Conservation (phyloP, 2,797 vertebrate genomes). For the Acanthornis magna region DNA sequence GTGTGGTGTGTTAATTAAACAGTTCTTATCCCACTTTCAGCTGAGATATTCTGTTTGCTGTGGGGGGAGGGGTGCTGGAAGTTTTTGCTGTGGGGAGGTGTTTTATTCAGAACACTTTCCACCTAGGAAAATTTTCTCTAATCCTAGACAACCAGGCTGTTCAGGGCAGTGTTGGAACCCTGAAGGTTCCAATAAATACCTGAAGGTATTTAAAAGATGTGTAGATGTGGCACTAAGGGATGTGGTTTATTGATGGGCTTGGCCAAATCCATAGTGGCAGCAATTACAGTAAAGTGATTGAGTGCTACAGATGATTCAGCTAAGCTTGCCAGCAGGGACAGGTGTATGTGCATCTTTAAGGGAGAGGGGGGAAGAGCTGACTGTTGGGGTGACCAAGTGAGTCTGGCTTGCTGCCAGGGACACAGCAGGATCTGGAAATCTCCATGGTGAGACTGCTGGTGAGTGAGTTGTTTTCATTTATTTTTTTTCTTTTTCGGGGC, state of each 20-base stretch:
- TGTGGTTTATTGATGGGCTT: neutral
- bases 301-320: neutral
- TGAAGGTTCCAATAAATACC: too few species aligned
- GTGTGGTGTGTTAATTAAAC: too few species aligned
- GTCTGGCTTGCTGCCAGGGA: neutral
- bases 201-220: neutral
- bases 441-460: neutral
- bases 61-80: too few species aligned
- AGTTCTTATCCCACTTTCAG: too few species aligned
- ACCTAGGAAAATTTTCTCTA: too few species aligned
- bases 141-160: neutral
- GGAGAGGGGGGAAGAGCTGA: neutral
- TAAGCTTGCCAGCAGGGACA: neutral
- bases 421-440: neutral
- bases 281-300: neutral
- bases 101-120: too few species aligned
- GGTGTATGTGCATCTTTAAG: accelerated
- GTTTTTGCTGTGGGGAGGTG: too few species aligned
- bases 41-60: too few species aligned
- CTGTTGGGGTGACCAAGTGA: neutral
- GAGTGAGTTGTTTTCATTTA: neutral
- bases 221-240: neutral
- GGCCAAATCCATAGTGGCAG: neutral
- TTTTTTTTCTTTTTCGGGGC: neutral
- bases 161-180: neutral